Percentiles rank a stretch among this genome's conserved stretches.
Evolutionary conservation across 2,113 vertebrate genomes (phyloP).

Genomic region (Amphiprion percula): DNA sequence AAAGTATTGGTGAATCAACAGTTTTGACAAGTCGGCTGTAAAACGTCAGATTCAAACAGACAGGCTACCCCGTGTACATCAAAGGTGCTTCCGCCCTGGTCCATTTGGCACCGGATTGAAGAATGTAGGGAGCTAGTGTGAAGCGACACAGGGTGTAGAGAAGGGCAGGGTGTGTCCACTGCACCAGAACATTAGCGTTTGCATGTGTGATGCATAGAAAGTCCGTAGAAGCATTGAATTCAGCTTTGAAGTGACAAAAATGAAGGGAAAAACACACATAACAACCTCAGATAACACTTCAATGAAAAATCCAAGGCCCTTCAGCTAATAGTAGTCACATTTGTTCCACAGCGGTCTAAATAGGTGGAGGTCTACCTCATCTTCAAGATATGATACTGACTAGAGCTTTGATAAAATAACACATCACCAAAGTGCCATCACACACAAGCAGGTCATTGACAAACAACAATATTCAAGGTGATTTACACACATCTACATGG

Average conservation of each 20-base stretch:
- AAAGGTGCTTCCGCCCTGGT: slow-evolving; percentile 77
- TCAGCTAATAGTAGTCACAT: not conserved
- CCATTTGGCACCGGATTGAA: slow-evolving; percentile 78
- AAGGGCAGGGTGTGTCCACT: slow-evolving; percentile 46
- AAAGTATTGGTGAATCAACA: slow-evolving; percentile 80
- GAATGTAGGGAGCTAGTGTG: slow-evolving; percentile 78
- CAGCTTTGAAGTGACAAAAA: slow-evolving; percentile 24
- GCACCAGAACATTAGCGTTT: slow-evolving; percentile 26
- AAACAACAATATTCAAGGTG: slow-evolving; percentile 6
- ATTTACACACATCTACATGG: slow-evolving; percentile 32
- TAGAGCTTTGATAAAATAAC: slow-evolving; percentile 68
- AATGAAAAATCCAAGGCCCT: not conserved
- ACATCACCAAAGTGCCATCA: slow-evolving; percentile 70
- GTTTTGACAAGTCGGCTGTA: slow-evolving; percentile 77
- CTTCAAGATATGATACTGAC: slow-evolving; percentile 59
- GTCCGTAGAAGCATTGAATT: not conserved
- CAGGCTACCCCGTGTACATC: slow-evolving; percentile 65
- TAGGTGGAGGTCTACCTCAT: slow-evolving; percentile 56
- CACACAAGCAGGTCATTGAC: slow-evolving; percentile 24
- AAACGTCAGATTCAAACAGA: slow-evolving; percentile 70
- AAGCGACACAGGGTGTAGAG: slow-evolving; percentile 60
- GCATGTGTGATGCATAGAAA: not conserved
- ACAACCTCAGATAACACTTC: not conserved
- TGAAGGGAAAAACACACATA: not conserved
- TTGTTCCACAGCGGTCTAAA: slow-evolving; percentile 8